Base-by-base conservation (phyloP, 2,797 vertebrate genomes). In the Parotocinclus haroldoi region DNA sequence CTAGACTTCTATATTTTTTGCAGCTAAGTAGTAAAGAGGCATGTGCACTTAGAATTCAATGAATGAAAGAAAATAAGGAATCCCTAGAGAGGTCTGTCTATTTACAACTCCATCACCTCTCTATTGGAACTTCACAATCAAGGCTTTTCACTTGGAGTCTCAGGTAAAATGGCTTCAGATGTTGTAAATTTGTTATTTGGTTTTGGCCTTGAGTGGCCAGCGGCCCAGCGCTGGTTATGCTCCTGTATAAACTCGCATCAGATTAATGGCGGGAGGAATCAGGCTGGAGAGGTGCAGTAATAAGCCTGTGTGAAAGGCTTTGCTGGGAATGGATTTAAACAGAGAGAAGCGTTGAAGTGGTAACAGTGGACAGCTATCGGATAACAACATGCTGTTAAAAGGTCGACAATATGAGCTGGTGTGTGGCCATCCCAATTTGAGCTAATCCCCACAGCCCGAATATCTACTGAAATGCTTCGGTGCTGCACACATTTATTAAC, bases 391-490 rank as follows among this genome's bases (percentile, higher is more conserved):
- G 18, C 72, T 81, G 84, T 90, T 88, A 84, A 89, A 88, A 87
- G 87, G 83, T 89, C 83, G 86, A 88, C 79, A 78, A 78, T 69
- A 65, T 77, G 75, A 79, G 79, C 79, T 78, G 70, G 61, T 78
- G 69, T 79, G 76, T 60, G 74, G 69, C 72, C 70, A 60, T 79
- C 73, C 83, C 86, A 86, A 88, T 91, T 90, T 90, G 66, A 81
- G 75, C 77, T 89, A 88, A 89, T 88, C 83, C 82, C 78, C 72
- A 59, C 71, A 44, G 76, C 81, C 79, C 84, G 83, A 88, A 89
- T 89, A 83, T 86, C 86, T 86, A 78, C 81, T 88, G 83, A 90
- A 90, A 86, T 87, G 88, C 81, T 82, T 81, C 81, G 85, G 83
- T 87, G 74, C 80, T 77, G 71, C 81, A 76, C 80, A 81, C 72